Evolutionary conservation across 2,113 vertebrate genomes (phyloP).

Genomic region (Epinephelus fuscoguttatus): DNA sequence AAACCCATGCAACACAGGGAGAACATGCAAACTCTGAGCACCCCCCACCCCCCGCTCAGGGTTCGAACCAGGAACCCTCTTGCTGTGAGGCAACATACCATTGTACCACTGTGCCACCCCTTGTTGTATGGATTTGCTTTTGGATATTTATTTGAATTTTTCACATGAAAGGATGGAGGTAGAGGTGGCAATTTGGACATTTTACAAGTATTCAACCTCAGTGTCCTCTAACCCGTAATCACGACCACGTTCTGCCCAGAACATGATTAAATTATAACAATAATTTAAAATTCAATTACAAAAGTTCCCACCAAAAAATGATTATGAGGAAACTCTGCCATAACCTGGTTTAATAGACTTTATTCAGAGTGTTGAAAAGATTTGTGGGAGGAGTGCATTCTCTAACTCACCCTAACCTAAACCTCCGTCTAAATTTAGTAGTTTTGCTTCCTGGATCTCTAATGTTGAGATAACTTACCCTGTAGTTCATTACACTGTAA

Average conservation of each 20-base stretch:
- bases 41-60: too few species aligned
- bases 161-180: not conserved
- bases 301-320: not conserved
- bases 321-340: not conserved
- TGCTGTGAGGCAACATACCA: too few species aligned
- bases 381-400: not conserved
- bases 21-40: too few species aligned
- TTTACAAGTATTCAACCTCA: not conserved
- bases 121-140: not conserved
- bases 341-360: not conserved
- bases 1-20: too few species aligned
- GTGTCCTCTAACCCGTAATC: not conserved
- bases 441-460: not conserved
- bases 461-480: not conserved
- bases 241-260: not conserved
- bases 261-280: not conserved
- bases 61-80: too few species aligned
- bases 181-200: not conserved
- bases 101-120: too few species aligned
- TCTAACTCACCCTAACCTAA: not conserved
- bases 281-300: constrained; percentile 22
- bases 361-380: not conserved
- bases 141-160: not conserved
- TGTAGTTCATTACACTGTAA: not conserved
- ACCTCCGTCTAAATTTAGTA: not conserved